Conservation (phyloP, 2,797 vertebrate genomes). For the Tokudaia muenninki region DNA sequence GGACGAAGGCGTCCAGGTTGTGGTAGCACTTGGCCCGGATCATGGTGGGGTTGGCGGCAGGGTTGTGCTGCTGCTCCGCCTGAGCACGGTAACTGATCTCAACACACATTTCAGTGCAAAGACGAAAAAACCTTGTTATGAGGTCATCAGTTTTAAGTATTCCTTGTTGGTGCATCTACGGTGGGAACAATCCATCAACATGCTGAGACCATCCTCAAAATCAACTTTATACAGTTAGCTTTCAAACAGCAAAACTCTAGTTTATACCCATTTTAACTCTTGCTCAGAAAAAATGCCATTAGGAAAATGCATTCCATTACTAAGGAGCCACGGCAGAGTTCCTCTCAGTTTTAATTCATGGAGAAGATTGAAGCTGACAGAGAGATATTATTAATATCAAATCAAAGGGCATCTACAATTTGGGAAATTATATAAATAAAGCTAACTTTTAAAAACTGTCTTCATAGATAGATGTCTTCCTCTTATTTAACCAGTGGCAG, state of each 20-base stretch:
- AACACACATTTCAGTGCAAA: conserved; percentile 99
- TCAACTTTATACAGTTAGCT: conserved; percentile 18
- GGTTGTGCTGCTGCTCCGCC: conserved; percentile 99
- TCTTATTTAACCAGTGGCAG: conserved; percentile 54
- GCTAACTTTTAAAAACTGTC: conserved; percentile 21
- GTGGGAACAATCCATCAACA: conserved; percentile 29
- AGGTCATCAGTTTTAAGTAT: conserved; percentile 99
- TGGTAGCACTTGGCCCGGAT: conserved; percentile 99
- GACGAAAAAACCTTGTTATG: conserved; percentile 99
- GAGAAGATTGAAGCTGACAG: not conserved
- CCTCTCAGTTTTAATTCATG: conserved; percentile 46
- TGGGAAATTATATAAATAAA: conserved; percentile 56
- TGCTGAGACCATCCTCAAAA: conserved; percentile 58
- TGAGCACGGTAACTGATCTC: conserved; percentile 99
- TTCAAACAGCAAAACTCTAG: conserved; percentile 20
- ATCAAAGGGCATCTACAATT: not conserved
- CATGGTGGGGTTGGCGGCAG: conserved; percentile 98
- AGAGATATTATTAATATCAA: conserved; percentile 28
- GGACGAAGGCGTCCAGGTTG: conserved; percentile 98
- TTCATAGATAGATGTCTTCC: conserved; percentile 42
- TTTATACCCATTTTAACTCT: conserved; percentile 63
- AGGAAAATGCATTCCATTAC: conserved; percentile 31
- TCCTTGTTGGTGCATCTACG: conserved; percentile 99
- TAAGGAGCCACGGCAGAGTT: conserved; percentile 49
- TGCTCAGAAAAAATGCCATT: not conserved